Percentiles rank a stretch among this genome's conserved stretches.
Evolutionary conservation across 2,797 vertebrate species (phyloP).

Genomic region (Oreonectes daqikongensis): DNA sequence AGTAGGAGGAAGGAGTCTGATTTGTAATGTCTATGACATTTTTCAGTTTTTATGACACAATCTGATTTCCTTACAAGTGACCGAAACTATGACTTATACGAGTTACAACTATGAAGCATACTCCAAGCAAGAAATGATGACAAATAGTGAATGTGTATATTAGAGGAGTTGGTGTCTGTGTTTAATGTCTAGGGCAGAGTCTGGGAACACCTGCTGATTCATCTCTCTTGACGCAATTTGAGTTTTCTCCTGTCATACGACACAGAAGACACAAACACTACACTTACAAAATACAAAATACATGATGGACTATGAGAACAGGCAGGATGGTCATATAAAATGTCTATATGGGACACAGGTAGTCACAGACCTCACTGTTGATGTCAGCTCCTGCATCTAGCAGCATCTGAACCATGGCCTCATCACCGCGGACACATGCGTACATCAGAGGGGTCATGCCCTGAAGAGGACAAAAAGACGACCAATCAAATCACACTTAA

Average conservation of each 20-base stretch:
- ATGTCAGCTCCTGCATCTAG: slow-evolving; percentile 96
- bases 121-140: background rate
- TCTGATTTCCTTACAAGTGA: background rate
- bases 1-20: background rate
- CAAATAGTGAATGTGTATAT: slow-evolving; percentile 1
- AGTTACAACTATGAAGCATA: background rate
- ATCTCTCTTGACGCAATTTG: slow-evolving; percentile 8
- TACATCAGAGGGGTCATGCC: slow-evolving; percentile 99
- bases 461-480: slow-evolving; percentile 61
- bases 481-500: background rate
- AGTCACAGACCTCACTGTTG: slow-evolving; percentile 90
- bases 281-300: slow-evolving; percentile 30
- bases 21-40: background rate
- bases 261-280: slow-evolving; percentile 39
- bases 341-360: slow-evolving; percentile 6
- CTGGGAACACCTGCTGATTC: background rate
- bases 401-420: slow-evolving; percentile 99
- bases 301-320: slow-evolving; percentile 25
- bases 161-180: slow-evolving; percentile 12
- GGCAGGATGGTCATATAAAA: slow-evolving; percentile 21
- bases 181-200: background rate
- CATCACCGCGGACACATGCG: slow-evolving; percentile 93
- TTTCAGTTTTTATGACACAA: slow-evolving; percentile 16
- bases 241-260: slow-evolving; percentile 43
- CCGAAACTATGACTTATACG: slow-evolving; percentile 9